A percentile compares a stretch with the other conserved stretches of the same genome.
phyloP scores from a whole-genome alignment of 2,113 vertebrate species.

The Tenebrosternarchus preto region DNA sequence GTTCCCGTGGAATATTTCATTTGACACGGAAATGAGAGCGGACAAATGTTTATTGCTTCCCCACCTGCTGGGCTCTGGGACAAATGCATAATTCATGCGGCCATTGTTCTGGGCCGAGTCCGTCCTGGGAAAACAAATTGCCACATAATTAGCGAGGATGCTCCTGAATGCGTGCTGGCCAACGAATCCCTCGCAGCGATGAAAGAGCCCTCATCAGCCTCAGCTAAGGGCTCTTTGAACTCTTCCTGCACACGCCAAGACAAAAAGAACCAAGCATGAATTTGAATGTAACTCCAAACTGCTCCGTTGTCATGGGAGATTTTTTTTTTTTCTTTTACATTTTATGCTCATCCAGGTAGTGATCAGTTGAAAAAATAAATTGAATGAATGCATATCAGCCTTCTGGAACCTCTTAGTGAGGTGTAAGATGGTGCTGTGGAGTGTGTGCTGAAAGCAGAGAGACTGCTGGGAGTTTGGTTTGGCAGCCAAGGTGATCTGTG shows the following conservation, averaged over 20 bases:
- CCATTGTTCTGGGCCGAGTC: constrained; percentile 21
- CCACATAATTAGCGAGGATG: constrained; percentile 42
- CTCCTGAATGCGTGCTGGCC: background rate
- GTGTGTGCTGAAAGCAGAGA: too few relatives aligned
- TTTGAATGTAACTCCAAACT: background rate
- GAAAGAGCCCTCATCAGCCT: constrained; percentile 1
- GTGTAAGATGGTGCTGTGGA: too few relatives aligned
- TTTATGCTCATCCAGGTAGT: background rate
- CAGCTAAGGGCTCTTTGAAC: background rate
- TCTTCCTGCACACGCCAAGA: background rate
- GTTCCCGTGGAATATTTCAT: constrained; percentile 52
- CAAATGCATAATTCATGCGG: constrained; percentile 59
- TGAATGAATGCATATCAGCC: too few relatives aligned
- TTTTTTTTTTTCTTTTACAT: background rate
- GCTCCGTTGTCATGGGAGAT: background rate
- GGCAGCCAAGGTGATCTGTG: too few relatives aligned
- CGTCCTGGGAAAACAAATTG: constrained; percentile 62
- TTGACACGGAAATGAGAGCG: constrained; percentile 49
- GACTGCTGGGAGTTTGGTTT: too few relatives aligned
- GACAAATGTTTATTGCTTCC: constrained; percentile 59
- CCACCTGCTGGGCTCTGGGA: constrained; percentile 29
- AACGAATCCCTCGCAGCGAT: background rate
- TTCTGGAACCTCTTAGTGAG: too few relatives aligned
- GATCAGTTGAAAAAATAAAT: too few relatives aligned
- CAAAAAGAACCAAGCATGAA: background rate